phyloP scores from a whole-genome alignment of 64 coral and sea anemone species.

The Stylophora pistillata region DNA sequence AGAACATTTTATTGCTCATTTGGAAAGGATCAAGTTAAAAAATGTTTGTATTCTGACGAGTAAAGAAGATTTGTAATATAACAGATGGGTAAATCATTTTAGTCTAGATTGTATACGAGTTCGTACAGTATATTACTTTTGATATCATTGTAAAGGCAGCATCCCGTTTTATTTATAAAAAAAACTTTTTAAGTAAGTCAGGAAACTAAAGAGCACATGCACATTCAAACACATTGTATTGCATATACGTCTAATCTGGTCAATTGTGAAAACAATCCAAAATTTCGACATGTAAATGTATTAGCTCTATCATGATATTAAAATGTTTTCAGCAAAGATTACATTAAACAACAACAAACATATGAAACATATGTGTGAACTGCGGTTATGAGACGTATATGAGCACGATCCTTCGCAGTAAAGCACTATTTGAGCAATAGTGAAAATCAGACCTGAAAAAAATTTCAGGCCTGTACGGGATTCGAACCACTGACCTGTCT shows the following conservation, averaged over 20 bases:
- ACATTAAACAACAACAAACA: no score
- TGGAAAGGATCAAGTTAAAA: constrained; percentile 64
- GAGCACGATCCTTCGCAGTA: no score
- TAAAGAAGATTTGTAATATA: constrained; percentile 80
- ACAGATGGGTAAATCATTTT: constrained; percentile 75
- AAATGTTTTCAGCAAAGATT: constrained; percentile 88
- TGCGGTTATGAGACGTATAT: no score
- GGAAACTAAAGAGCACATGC: constrained; percentile 64
- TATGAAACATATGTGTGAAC: no score
- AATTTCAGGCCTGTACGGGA: no score
- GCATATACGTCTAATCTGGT: constrained; percentile 73
- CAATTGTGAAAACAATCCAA: constrained; percentile 78
- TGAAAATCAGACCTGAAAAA: no score
- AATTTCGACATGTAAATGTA: constrained; percentile 78
- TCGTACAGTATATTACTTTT: constrained; percentile 80
- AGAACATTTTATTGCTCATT: constrained; percentile 60
- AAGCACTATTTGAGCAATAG: no score
- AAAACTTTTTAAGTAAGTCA: constrained; percentile 69
- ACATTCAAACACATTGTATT: constrained; percentile 72
- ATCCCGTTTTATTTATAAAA: constrained; percentile 72
- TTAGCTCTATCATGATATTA: constrained; percentile 86
- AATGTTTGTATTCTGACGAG: constrained; percentile 60
- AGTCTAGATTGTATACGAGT: constrained; percentile 77
- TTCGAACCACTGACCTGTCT: no score
- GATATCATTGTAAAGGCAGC: constrained; percentile 78